Conservation (phyloP, 2,113 vertebrate genomes). For the Saguinus midas region DNA sequence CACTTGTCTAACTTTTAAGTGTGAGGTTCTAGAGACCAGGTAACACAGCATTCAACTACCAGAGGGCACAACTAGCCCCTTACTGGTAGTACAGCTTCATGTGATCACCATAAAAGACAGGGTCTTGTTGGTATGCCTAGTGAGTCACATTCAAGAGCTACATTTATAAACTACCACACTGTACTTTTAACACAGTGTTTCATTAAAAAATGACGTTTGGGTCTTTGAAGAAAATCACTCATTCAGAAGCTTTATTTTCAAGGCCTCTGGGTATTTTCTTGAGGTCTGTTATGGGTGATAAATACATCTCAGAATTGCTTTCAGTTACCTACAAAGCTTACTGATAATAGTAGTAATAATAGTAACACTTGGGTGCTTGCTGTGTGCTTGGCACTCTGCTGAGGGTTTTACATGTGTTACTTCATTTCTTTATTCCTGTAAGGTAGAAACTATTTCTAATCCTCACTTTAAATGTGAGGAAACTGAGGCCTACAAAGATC, state of each 20-base stretch:
- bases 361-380: not conserved
- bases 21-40: not conserved
- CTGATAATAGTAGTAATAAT: not conserved
- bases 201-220: not conserved
- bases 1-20: not conserved
- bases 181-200: not conserved
- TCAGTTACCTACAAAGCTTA: not conserved
- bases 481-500: not conserved
- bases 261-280: conserved; percentile 19
- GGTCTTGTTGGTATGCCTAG: not conserved
- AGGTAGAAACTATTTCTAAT: not conserved
- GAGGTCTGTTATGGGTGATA: not conserved
- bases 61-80: not conserved
- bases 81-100: not conserved
- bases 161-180: not conserved
- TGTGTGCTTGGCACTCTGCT: not conserved
- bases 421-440: not conserved
- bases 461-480: conserved; percentile 16
- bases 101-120: not conserved
- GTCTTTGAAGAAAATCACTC: not conserved
- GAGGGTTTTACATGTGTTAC: not conserved
- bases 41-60: not conserved
- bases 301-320: conserved; percentile 17
- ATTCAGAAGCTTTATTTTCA: conserved; percentile 41
- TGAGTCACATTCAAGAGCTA: not conserved